These are phyloP conservation scores for Elephantulus edwardii DNA, from an alignment of 2,113 vertebrate species.

Conservation along the genomic window DNA sequence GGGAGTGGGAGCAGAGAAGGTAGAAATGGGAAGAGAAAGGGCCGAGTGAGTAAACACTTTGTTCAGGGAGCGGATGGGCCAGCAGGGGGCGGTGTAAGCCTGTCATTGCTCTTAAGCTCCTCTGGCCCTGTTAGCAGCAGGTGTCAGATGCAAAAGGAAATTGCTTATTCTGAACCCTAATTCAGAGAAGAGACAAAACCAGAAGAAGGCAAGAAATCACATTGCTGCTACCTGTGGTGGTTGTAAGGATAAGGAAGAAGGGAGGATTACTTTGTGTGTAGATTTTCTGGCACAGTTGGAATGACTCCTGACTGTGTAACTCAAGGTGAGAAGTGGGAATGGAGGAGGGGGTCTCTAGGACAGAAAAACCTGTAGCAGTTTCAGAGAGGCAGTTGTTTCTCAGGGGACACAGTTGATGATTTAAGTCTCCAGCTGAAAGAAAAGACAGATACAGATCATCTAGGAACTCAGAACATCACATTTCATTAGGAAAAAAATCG, in stretches of 20 bases:
- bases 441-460: neutral
- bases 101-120: neutral
- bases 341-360: neutral
- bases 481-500: neutral
- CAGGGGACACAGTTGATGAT: neutral
- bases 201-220: neutral
- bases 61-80: neutral
- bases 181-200: neutral
- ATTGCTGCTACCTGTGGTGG: neutral
- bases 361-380: neutral
- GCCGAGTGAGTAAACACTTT: neutral
- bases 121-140: neutral
- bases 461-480: neutral
- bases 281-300: neutral
- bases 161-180: neutral
- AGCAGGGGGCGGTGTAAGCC: slow-evolving; percentile 62
- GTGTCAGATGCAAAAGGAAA: neutral
- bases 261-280: neutral
- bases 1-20: neutral
- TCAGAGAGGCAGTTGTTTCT: neutral
- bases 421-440: neutral
- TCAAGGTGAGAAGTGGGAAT: neutral
- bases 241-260: neutral
- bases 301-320: neutral
- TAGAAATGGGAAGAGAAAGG: neutral